Evolutionary conservation across 2,797 vertebrate genomes (phyloP).

Genomic region (Apodemus agrarius): DNA sequence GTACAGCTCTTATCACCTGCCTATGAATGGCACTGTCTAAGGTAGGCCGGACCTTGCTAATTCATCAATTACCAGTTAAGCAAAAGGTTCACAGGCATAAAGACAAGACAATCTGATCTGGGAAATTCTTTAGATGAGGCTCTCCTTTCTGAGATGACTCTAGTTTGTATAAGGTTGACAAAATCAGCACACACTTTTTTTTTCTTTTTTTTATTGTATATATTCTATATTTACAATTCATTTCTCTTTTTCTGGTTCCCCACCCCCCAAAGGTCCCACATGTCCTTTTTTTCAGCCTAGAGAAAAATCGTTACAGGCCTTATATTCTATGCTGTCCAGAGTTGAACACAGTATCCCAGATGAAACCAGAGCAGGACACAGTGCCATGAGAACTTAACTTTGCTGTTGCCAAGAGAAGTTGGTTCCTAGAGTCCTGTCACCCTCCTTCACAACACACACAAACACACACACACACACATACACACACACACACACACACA

Average conservation of each 20-base stretch:
- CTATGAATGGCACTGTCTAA: background rate
- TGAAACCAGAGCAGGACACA: background rate
- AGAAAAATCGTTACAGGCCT: background rate
- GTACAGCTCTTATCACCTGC: background rate
- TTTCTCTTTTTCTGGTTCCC: too few species aligned
- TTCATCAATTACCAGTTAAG: background rate
- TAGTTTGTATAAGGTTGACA: background rate
- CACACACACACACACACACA: background rate
- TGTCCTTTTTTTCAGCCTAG: too few species aligned
- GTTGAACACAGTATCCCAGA: background rate
- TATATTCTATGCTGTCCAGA: background rate
- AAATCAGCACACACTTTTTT: background rate
- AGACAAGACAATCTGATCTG: background rate
- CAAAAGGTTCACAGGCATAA: background rate
- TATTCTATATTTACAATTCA: too few species aligned
- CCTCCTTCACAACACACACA: background rate
- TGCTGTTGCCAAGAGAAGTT: background rate
- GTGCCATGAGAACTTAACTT: accelerated
- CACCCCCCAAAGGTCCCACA: too few species aligned
- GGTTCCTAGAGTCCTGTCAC: background rate
- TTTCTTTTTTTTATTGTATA: too few species aligned
- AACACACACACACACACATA: background rate
- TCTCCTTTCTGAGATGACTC: background rate
- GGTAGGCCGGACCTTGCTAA: too few species aligned
- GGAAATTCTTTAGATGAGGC: background rate